Base-by-base conservation (phyloP, 2,113 vertebrate genomes). In the Phasianus colchicus region DNA sequence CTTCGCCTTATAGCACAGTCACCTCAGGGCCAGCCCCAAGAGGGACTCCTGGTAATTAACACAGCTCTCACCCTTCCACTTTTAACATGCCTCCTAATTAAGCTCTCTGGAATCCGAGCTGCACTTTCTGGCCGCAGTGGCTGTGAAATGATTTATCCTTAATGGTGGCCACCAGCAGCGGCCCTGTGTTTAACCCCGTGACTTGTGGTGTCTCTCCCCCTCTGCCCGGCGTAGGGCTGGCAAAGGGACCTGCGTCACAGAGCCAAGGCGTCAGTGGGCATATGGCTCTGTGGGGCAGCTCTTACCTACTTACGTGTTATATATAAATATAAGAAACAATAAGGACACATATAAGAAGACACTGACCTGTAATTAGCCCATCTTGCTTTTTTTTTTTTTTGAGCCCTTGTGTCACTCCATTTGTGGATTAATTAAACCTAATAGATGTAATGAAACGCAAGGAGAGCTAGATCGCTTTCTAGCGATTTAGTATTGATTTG, bases 41-140 rank as follows among this genome's bases (percentile, higher is more conserved):
- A 91, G 94, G 94, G 87, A 52, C 89, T 93, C 92, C 88, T 60
- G 82, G 60, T 97, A 97, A 97, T 97, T 98, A 97, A 97, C 54
- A 40, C 73, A 92, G 95, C 92, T 97, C 95, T 97, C 95, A 95
- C 95, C 96, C 94, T 95, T 97, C 97, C 94, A 91, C 97, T 97
- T 96, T 96, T 96, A 97, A 96, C 97, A 93, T 82, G 91, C 88
- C 94, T 97, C 89, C 94, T 97, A 97, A 96, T 97, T 97, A 97
- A 97, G 94, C 95, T 93, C 95, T 92, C 89, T 81, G 96, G 97
- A 80, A 84, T 95, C 92, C 92, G 96, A 97, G 96, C 96, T 96
- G 92, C 94, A 83, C 40, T 95, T 93, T 96, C 93, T 96, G 96
- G 96, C 83, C 36, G 9, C 69, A 77, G 93, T 84, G 64, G 89